Base-by-base conservation (phyloP, 2,797 vertebrate species). In the Liasis olivaceus region DNA sequence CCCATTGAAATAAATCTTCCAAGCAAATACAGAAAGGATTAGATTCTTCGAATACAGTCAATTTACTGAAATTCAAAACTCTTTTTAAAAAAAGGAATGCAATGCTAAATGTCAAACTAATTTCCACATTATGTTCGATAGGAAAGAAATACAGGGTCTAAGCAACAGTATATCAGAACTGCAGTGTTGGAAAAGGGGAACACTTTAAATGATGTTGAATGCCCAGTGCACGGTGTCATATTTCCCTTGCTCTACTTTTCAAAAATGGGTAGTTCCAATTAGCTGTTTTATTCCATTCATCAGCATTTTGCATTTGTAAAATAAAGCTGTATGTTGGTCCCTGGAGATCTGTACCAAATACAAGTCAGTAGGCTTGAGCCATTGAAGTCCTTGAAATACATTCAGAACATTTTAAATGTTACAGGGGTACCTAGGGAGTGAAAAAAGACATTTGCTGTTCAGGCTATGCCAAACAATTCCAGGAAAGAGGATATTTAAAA, bases 221-320 rank as follows among this genome's bases (percentile, higher is more conserved):
- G 62, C 0, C 2, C 89, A 54, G 22, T 84, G 54, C 87, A 92
- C 90, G 77, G 7, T 87, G 4, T 93, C 88, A 66, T 66, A 58
- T 94, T 94, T 92, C 77, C 89, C 58, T 22, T 87, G 59, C 85
- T 87, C 58, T 36, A 31, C 31, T 91, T 93, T 92, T 92, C 47
- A 90, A 88, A 15, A 77, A 17, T 22, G 36, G 87, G 63, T 56
- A 89, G 13, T 54, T 90, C 5, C 47, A 94, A 84, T 93, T 96
- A 92, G 51, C 11, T 15, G 89, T 85, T 92, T 94, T 89, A 88
- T 54, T 93, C 93, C 24, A 77, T 94, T 93, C 91, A 85, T 89
- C 59, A 81, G 64, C n/a, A 77, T 5, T 51, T 42, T 89, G 22
- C 77, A 54, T 88, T 91, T 89, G 56, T 87, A 93, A 93, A 93